Conservation (phyloP, 2,797 vertebrate species). For the Chloroceryle inda region DNA sequence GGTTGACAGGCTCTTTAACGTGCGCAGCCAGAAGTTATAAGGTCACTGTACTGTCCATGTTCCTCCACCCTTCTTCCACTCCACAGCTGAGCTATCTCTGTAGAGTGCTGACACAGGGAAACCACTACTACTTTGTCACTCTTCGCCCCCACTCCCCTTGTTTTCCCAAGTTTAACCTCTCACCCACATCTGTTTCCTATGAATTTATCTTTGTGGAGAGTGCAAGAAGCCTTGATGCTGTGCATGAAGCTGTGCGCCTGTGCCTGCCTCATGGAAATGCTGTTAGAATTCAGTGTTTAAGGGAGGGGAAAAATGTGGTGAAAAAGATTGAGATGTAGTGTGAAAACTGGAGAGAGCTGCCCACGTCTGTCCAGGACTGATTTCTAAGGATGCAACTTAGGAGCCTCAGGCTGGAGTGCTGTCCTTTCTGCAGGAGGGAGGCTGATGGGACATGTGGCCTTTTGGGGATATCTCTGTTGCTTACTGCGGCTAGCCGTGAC, state of each 20-base stretch:
- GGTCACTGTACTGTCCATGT: neutral
- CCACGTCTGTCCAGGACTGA: neutral
- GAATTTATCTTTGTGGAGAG: neutral
- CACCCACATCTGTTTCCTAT: conserved; percentile 76
- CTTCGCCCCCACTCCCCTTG: neutral
- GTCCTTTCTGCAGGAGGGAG: neutral
- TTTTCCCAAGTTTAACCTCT: conserved; percentile 72
- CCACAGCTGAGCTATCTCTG: conserved; percentile 17
- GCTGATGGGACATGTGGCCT: neutral
- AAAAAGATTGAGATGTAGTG: neutral
- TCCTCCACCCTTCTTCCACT: conserved; percentile 30
- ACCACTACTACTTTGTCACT: conserved; percentile 31
- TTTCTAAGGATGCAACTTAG: neutral
- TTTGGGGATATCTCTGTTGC: neutral
- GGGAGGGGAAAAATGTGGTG: neutral
- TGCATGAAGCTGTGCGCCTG: neutral
- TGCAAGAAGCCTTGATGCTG: neutral
- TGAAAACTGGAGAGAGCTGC: neutral
- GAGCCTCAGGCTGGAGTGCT: neutral
- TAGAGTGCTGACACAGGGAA: conserved; percentile 62
- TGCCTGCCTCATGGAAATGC: neutral
- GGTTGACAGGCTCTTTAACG: neutral
- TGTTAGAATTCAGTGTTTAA: neutral
- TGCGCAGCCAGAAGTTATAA: neutral
- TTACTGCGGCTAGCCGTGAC: neutral